A percentile compares a stretch with the other conserved stretches of the same genome.
phyloP scores from a whole-genome alignment of 2,888 invertebrate species.

The Acanthosoma haemorrhoidale region DNA sequence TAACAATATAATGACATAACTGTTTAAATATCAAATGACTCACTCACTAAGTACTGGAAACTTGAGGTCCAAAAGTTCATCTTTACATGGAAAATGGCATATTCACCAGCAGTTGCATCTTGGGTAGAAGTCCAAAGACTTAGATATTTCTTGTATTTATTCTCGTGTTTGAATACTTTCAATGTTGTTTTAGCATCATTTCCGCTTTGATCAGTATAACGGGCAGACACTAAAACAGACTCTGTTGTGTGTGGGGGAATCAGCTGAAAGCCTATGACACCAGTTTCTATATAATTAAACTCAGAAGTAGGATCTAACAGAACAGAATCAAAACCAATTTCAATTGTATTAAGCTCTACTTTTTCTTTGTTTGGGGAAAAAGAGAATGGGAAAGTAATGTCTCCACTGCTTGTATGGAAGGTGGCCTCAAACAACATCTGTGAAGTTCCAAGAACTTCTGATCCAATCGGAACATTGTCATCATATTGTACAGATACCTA shows the following conservation, averaged over 20 bases:
- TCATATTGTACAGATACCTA: slow-evolving; percentile 45
- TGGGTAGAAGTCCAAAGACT: slow-evolving; percentile 49
- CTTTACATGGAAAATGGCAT: slow-evolving; percentile 52
- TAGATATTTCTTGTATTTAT: slow-evolving; percentile 47
- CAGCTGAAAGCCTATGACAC: slow-evolving; percentile 42
- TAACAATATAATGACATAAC: no score
- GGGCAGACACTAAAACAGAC: slow-evolving; percentile 34
- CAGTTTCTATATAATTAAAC: slow-evolving; percentile 42
- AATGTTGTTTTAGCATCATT: slow-evolving; percentile 35
- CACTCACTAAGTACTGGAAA: slow-evolving; percentile 51
- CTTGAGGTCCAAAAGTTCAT: slow-evolving; percentile 50
- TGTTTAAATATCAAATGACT: slow-evolving; percentile 31
- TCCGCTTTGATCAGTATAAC: slow-evolving; percentile 40
- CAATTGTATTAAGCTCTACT: background rate
- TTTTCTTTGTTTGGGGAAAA: slow-evolving; percentile 20
- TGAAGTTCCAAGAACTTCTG: slow-evolving; percentile 43
- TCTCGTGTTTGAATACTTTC: slow-evolving; percentile 44
- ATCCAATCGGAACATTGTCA: slow-evolving; percentile 44
- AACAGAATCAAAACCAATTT: background rate
- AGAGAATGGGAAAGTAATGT: slow-evolving; percentile 21
- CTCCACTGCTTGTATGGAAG: slow-evolving; percentile 41
- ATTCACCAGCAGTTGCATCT: slow-evolving; percentile 49
- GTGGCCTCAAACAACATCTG: slow-evolving; percentile 41
- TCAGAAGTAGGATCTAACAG: slow-evolving; percentile 31
- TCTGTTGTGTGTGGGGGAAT: slow-evolving; percentile 40